These are phyloP conservation scores for Odontesthes bonariensis DNA, from an alignment of 2,113 vertebrate species.

Conservation along the genomic window DNA sequence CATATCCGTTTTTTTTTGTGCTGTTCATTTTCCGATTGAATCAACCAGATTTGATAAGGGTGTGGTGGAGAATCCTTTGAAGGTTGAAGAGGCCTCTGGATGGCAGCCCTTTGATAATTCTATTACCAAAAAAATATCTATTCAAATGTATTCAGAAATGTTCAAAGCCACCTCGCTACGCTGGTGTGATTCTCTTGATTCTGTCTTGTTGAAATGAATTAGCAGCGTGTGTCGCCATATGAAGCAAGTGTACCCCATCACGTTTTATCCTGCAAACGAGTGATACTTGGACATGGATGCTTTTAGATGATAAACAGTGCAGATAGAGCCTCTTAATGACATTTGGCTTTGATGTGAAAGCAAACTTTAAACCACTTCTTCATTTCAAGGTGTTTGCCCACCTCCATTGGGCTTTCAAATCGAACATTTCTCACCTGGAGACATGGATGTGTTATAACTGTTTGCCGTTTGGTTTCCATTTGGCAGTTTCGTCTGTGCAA, in stretches of 20 bases:
- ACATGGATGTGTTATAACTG: neutral
- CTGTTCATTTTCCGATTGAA: too few relatives aligned
- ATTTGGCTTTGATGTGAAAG: neutral
- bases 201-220: conserved; percentile 29
- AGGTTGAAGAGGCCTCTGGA: conserved; percentile 26
- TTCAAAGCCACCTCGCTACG: conserved; percentile 34
- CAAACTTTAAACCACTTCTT: neutral
- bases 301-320: conserved; percentile 23
- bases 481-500: neutral
- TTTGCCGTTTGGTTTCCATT: neutral
- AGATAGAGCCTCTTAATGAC: neutral
- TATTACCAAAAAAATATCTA: conserved; percentile 29
- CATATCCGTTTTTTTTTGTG: too few relatives aligned
- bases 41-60: too few relatives aligned
- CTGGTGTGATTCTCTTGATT: conserved; percentile 10
- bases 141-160: conserved; percentile 57
- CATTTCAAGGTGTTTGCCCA: too few relatives aligned
- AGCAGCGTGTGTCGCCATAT: neutral
- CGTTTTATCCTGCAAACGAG: conserved; percentile 13
- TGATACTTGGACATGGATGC: conserved; percentile 8
- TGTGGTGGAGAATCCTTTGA: conserved; percentile 31
- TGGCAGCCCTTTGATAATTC: conserved; percentile 26
- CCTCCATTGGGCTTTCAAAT: neutral
- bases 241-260: conserved; percentile 12
- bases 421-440: neutral